Evolutionary conservation across 2,113 vertebrate species (phyloP), one percentile per base, ranked within the genome.

Genomic region (Syngnathoides biaculeatus): DNA sequence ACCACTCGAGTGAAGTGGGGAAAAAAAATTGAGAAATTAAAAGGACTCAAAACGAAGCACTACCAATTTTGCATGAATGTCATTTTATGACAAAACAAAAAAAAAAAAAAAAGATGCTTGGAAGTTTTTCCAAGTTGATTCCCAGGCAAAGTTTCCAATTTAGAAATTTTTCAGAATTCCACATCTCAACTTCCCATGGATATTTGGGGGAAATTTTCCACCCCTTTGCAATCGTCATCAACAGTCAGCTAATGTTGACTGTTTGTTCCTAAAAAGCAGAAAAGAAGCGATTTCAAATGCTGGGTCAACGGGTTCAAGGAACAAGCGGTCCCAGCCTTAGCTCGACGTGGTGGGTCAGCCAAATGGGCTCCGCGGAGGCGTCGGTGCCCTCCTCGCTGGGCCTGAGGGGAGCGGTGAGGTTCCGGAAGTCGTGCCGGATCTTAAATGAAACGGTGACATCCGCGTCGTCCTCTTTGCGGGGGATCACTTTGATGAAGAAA

Each of bases 401-500:
- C 72, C 94, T 90, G 86, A 98, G 87, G 4, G 95, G 95, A 66
- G 94, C 93, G 0, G 97, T 90, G 2, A 97, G 94, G 89, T 98
- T 98, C 80, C 94, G 94, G 85, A 98, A 99, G 88, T 99, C 97
- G 0, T 98, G 96, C 58, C 96, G 94, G 84, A 99, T 94, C 90
- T 97, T 98, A 81, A 99, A 95, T 56, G 95, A 94, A 73, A 98
- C 93, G 0, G 91, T 93, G 86, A 99, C 96, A 20, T 96, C 94
- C 0, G 84, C 48, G 11, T 88, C 95, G 50, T 93, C 94, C 62
- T 98, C 96, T 53, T 88, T 90, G 80, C 95, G 96, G 0, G 97
- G 97, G 50, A 94, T 94, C 71, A 99, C 97, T 90, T 94, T 98
- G 92, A 99, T 96, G 92, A 99, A 99, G 87, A 99, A 93, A 58